Percentiles rank a stretch among this genome's conserved stretches.
Conservation (phyloP, 2,797 vertebrate genomes). For the Gadopsis marmoratus region DNA sequence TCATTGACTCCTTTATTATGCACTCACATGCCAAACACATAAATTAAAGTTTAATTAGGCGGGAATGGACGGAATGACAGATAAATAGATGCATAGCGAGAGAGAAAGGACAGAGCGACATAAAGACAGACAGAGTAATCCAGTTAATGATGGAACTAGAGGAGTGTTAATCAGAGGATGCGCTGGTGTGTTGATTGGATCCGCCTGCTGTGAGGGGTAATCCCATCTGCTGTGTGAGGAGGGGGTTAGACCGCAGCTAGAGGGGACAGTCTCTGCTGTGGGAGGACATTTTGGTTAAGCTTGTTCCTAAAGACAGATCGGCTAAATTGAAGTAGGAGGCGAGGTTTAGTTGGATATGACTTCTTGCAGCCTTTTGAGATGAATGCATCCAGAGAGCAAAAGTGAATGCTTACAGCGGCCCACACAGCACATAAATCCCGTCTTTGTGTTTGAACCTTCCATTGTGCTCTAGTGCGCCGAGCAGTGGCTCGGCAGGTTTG, state of each 20-base stretch:
- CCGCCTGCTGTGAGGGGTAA: conserved; percentile 67
- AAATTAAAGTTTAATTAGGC: conserved; percentile 40
- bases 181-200: conserved; percentile 75
- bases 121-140: conserved; percentile 72
- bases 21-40: conserved; percentile 37
- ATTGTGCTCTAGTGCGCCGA: conserved; percentile 14
- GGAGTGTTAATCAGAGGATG: conserved; percentile 76
- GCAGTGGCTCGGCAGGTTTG: conserved; percentile 56
- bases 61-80: conserved; percentile 40
- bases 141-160: conserved; percentile 77
- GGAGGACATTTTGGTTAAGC: conserved; percentile 37
- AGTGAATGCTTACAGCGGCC: conserved; percentile 9
- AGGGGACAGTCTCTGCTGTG: conserved; percentile 18
- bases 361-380: conserved; percentile 27
- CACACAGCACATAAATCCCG: conserved; percentile 13
- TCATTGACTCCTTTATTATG: conserved; percentile 52
- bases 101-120: conserved; percentile 36
- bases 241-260: conserved; percentile 29
- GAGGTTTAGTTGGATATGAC: conserved; percentile 46
- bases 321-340: conserved; percentile 24
- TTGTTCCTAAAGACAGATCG: conserved; percentile 41
- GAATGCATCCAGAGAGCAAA: conserved; percentile 34
- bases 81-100: conserved; percentile 33
- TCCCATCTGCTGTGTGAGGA: conserved; percentile 65
- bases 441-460: conserved; percentile 36